Conservation (phyloP, 1,140 invertebrate genomes). For the Zaprionus tsacasi region DNA sequence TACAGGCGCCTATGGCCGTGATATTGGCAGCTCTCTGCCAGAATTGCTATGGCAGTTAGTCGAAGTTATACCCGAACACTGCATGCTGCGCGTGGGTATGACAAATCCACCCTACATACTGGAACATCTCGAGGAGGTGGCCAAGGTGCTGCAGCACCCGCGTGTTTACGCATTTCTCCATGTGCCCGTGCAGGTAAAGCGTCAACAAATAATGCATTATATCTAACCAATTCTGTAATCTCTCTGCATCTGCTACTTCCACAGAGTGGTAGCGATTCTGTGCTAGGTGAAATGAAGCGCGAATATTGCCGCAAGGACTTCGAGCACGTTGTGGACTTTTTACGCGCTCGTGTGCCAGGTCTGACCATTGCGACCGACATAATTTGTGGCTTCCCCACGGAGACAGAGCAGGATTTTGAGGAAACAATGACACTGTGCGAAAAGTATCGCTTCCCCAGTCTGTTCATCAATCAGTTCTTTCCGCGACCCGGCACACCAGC, state of each 20-base stretch:
- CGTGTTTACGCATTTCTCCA: slow-evolving; percentile 98
- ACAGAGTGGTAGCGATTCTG: slow-evolving; percentile 94
- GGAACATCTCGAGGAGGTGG: slow-evolving; percentile 96
- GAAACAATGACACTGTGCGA: slow-evolving; percentile 93
- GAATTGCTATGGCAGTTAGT: slow-evolving; percentile 94
- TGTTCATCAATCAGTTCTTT: slow-evolving; percentile 99
- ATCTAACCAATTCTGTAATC: neutral
- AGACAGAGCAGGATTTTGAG: slow-evolving; percentile 96
- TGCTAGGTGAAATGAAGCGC: slow-evolving; percentile 97
- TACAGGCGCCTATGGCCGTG: slow-evolving; percentile 97
- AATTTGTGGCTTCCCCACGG: slow-evolving; percentile 99
- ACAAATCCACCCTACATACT: slow-evolving; percentile 99
- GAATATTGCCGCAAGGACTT: slow-evolving; percentile 97
- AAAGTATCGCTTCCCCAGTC: slow-evolving; percentile 95
- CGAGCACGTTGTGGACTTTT: slow-evolving; percentile 93
- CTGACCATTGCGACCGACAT: slow-evolving; percentile 99
- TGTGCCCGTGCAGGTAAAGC: slow-evolving; percentile 93
- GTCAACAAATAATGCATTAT: neutral
- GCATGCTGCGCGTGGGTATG: slow-evolving; percentile 96
- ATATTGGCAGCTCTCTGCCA: slow-evolving; percentile 95
- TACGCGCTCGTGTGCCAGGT: slow-evolving; percentile 88
- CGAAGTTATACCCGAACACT: slow-evolving; percentile 94
- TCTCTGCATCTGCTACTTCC: neutral
- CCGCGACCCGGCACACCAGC: slow-evolving; percentile 98
- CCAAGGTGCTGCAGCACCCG: slow-evolving; percentile 94